Base-by-base conservation (phyloP, 2,113 vertebrate genomes). In the Mesoclemmys tuberculata region DNA sequence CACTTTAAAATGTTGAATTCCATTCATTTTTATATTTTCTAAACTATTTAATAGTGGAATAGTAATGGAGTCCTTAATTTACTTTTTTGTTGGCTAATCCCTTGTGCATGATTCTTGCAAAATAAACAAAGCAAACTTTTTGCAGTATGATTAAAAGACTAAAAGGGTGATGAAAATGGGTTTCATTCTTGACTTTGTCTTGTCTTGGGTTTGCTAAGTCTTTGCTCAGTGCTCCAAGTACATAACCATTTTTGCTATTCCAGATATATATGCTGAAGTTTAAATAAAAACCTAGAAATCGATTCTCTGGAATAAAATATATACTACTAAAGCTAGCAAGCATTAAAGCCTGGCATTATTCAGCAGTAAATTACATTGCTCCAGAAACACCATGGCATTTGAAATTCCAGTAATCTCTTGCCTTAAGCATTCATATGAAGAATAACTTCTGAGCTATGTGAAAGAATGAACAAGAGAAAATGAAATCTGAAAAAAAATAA, bases 11-110 rank as follows among this genome's bases (percentile, higher is more conserved):
- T 88, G 87, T 88, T 51, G 31, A 90, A 95, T 93, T 94, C 52
- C 77, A 90, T 31, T 93, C 82, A 51, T 11, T 89, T 96, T 94
- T 93, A 18, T 92, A 84, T 94, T 82, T 58, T 10, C 92, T 93
- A 94, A 88, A 8, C 44, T 84, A 80, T 93, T 92, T 85, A 80
- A 80, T 80, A 44, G 90, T 92, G 92, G 89, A 89, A 90, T 68
- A 49, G 78, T 84, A 41, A 80, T 88, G 5, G 10, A 90, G 80
- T 91, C 52, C 74, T 44, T 80, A n/a, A 52, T 38, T n/a, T 94
- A 82, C 77, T 95, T 94, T 82, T 82, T 49, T 54, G 21, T 86
- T 89, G 88, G 87, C 49, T 68, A 52, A 84, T 24, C 0, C n/a
- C 94, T 81, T 35, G 16, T 10, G 26, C 93, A 82, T 35, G 52